Conservation (phyloP, 2,113 vertebrate genomes). For the Turdus rufiventris region DNA sequence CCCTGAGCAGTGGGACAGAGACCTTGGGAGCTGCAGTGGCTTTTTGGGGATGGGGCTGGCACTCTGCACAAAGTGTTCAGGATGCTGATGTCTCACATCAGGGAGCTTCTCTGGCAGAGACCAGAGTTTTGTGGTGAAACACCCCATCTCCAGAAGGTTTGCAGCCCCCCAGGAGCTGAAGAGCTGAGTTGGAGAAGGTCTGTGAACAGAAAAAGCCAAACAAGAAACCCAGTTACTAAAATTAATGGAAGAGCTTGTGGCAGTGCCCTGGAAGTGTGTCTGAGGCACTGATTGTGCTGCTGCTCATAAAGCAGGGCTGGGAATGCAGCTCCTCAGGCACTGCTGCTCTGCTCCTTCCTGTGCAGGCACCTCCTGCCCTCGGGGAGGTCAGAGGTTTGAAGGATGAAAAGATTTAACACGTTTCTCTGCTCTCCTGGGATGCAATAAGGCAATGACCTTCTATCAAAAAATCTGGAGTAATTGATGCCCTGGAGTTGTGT, state of each 20-base stretch:
- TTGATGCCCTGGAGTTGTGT: neutral
- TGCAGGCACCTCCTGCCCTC: neutral
- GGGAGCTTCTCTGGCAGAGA: neutral
- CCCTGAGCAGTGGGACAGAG: neutral
- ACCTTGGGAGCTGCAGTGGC: fast-evolving
- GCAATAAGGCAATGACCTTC: neutral
- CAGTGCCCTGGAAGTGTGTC: neutral
- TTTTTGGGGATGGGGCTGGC: neutral
- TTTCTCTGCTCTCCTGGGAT: neutral
- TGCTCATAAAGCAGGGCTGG: neutral
- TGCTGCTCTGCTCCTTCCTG: neutral
- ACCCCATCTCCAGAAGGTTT: neutral
- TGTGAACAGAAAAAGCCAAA: neutral
- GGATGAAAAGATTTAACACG: fast-evolving
- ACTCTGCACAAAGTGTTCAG: neutral
- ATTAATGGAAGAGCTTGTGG: neutral
- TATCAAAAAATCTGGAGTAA: neutral
- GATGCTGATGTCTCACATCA: neutral
- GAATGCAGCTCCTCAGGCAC: fast-evolving
- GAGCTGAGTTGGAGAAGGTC: neutral
- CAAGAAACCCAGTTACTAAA: fast-evolving
- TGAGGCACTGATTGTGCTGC: neutral
- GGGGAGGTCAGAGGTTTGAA: neutral
- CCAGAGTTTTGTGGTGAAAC: neutral
- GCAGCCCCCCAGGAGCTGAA: neutral